Evolutionary conservation across 2,797 vertebrate species (phyloP), one percentile per base, ranked within the genome.

Genomic region (Brachyrhaphis roseni): DNA sequence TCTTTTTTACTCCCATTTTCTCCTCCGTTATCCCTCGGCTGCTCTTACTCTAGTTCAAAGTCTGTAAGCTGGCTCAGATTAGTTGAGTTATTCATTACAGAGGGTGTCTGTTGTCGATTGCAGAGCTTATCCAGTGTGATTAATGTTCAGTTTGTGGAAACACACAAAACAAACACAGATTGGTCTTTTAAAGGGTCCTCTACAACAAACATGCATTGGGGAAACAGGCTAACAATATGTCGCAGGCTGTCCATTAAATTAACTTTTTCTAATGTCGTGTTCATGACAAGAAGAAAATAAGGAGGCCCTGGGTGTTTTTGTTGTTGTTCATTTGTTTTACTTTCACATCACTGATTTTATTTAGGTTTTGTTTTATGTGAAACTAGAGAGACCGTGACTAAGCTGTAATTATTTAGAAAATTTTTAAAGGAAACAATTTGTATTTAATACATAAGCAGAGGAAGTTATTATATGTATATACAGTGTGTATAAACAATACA

Each of bases 11-110:
- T 87, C 81, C 26, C 62, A 72, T 91, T 86, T 91, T 87, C 86
- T 77, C 76, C 89, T 84, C 87, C 31, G 87, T 90, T 91, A 89
- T 94, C 91, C 90, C 78, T 90, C 78, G 70, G 84, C 88, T 93
- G 90, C 86, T 93, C 89, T 93, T 91, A 85, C 90, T 91, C 83
- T 81, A 68, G 89, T 92, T 86, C 66, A 55, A 87, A 87, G 89
- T 85, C 83, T 82, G 84, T 91, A 93, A 93, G 59, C 91, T 92
- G 89, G 86, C 78, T 74, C 87, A 93, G 93, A 95, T 94, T 92
- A 94, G 93, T 92, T 86, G 84, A 93, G 84, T 90, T 90, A 93
- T 93, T 94, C 90, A 92, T 93, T 92, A 92, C 91, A 89, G 88
- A 90, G 90, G 88, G 86, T 93, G 89, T 89, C 89, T 92, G 91